Evolutionary conservation across 2,797 vertebrate genomes (phyloP).

Genomic region (Astyanax mexicanus): DNA sequence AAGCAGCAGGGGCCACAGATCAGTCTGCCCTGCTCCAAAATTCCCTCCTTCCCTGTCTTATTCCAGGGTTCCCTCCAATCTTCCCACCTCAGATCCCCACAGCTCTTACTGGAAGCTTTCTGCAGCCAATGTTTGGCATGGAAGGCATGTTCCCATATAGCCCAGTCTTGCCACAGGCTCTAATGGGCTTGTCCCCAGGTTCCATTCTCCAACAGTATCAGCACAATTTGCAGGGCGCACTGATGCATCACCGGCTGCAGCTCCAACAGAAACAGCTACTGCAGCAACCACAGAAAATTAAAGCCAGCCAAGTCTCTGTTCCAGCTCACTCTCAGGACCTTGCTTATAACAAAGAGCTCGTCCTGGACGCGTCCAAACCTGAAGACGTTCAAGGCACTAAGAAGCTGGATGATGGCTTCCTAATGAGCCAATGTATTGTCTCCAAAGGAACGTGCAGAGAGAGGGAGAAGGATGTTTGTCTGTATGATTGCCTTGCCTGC

Average conservation of each 20-base stretch:
- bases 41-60: slow-evolving; percentile 88
- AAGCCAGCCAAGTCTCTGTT: slow-evolving; percentile 83
- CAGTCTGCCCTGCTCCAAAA: slow-evolving; percentile 83
- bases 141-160: slow-evolving; percentile 88
- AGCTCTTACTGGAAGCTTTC: slow-evolving; percentile 85
- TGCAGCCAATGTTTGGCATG: slow-evolving; percentile 91
- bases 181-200: slow-evolving; percentile 86
- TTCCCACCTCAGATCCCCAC: slow-evolving; percentile 86
- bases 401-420: slow-evolving; percentile 81
- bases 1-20: slow-evolving; percentile 84
- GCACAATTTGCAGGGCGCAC: slow-evolving; percentile 90
- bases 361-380: slow-evolving; percentile 86
- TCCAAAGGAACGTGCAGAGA: slow-evolving; percentile 84
- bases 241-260: slow-evolving; percentile 72
- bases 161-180: slow-evolving; percentile 85
- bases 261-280: slow-evolving; percentile 66
- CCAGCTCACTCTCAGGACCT: slow-evolving; percentile 72
- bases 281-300: slow-evolving; percentile 63
- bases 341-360: slow-evolving; percentile 85
- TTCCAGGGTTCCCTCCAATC: slow-evolving; percentile 87
- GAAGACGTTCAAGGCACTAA: slow-evolving; percentile 85
- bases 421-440: slow-evolving; percentile 85
- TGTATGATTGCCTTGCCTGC: slow-evolving; percentile 88
- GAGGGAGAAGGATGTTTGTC: slow-evolving; percentile 70
- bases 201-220: slow-evolving; percentile 92